Evolutionary conservation across 2,113 vertebrate species (phyloP), one percentile per base, ranked within the genome.

Genomic region (Forbesichthys papilliferus): DNA sequence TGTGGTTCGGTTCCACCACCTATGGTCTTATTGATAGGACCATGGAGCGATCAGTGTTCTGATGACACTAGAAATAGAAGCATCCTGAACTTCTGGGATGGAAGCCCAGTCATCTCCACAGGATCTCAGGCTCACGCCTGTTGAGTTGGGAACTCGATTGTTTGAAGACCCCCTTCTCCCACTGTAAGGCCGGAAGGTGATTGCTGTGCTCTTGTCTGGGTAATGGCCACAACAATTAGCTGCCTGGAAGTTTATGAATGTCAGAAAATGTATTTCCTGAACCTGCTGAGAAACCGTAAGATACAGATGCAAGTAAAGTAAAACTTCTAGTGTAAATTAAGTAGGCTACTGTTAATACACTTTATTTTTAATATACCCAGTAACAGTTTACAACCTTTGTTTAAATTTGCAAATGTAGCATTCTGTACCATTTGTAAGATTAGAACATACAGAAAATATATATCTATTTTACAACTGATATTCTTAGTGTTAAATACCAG

Each of bases 1-100:
- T 66, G 52, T 58, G 16, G 73, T 63, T 53, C 33, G 59, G 64
- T 78, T 81, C 79, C 84, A 71, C 68, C 61, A 13, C 78, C 76
- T 64, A 75, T 68, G 1, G 64, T 61, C 74, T 71, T 67, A 59
- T 34, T 48, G 71, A 75, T 34, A 48, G 34, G 59, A n/a, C 53
- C 1, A 11, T 9, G 64, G 61, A 64, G 14, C 7, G 55, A 51
- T 68, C 66, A 59, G 66, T 68, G 55, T 55, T 55, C 56, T 59
- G 20, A 12, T 68, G 66, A 48, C 66, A 68, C 48, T 70, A 64
- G 73, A 75, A 58, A 58, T 14, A 36, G 56, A 75, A 16, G 49
- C 68, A 48, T 80, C 75, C 27, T 61, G 57, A 75, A 0, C 49
- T 55, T 34, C 74, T 58, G 77, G 60, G 27, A 27, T 27, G 27